Evolutionary conservation across 2,113 vertebrate genomes (phyloP).

Genomic region (Hyperoodon ampullatus): DNA sequence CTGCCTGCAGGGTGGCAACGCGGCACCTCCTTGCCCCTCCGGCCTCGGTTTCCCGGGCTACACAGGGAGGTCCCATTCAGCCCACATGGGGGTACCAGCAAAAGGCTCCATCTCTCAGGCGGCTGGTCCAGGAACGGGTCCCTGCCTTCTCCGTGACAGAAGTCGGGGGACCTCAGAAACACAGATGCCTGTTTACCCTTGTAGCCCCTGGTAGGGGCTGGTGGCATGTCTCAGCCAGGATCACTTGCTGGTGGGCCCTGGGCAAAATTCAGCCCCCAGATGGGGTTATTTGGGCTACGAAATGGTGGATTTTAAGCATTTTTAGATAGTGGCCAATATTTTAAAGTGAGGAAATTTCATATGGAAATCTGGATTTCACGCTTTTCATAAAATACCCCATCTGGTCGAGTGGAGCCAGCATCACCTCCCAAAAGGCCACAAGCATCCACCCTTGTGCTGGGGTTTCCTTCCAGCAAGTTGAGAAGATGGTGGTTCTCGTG

Average conservation of each 20-base stretch:
- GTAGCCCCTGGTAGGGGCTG: fast-evolving
- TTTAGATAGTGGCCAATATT: neutral
- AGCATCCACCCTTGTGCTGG: fast-evolving
- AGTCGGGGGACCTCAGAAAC: fast-evolving
- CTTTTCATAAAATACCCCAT: neutral
- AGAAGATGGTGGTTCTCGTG: fast-evolving
- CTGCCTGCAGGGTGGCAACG: neutral
- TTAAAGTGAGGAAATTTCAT: neutral
- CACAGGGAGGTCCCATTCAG: fast-evolving
- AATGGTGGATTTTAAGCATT: neutral
- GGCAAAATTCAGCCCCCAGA: too few species aligned
- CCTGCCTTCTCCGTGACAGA: neutral
- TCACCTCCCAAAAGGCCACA: neutral
- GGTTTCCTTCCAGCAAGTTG: neutral
- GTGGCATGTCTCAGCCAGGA: fast-evolving
- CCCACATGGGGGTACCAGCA: fast-evolving
- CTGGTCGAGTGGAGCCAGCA: fast-evolving
- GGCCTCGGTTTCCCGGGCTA: neutral
- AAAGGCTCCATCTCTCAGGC: neutral
- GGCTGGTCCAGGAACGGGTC: fast-evolving
- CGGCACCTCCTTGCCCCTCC: fast-evolving
- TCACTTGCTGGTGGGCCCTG: neutral
- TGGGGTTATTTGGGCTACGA: neutral
- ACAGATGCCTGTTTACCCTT: fast-evolving
- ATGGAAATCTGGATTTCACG: neutral